Conservation (phyloP, 2,888 invertebrate genomes). For the Coenonympha glycerion region DNA sequence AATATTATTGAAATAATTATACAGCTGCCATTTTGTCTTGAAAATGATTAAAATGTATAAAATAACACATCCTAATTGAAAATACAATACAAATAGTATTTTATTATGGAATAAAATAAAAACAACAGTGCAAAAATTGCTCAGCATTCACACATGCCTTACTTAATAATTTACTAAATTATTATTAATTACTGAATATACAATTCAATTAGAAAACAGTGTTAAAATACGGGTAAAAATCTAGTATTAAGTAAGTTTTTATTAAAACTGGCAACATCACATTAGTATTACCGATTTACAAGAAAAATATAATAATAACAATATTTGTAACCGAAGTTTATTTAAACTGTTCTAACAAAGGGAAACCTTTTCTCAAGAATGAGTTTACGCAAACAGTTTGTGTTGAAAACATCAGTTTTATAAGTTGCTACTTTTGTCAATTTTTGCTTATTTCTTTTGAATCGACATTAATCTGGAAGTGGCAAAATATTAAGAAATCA, state of each 20-base stretch:
- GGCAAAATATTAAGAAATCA: background rate
- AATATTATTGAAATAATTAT: slow-evolving; percentile 10
- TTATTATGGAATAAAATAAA: slow-evolving; percentile 36
- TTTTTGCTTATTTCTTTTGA: no score
- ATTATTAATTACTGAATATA: slow-evolving; percentile 65
- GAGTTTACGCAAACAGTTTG: no score
- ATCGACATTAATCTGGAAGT: no score
- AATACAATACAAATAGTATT: slow-evolving; percentile 37
- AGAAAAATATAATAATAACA: background rate
- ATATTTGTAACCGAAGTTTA: background rate
- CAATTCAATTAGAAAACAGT: slow-evolving; percentile 47
- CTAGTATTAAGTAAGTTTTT: slow-evolving; percentile 16
- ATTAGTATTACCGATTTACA: slow-evolving; percentile 28
- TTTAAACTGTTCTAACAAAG: background rate
- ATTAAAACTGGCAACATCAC: slow-evolving; percentile 29
- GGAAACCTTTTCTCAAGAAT: background rate
- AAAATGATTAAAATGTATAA: slow-evolving; percentile 15
- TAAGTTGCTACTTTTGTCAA: no score
- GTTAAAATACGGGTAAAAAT: slow-evolving; percentile 17
- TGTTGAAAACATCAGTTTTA: background rate
- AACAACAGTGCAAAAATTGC: slow-evolving; percentile 56
- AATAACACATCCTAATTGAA: slow-evolving; percentile 18
- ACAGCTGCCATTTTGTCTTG: slow-evolving; percentile 28
- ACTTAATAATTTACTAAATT: slow-evolving; percentile 54
- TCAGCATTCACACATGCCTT: slow-evolving; percentile 47